Conservation (phyloP, 2,888 invertebrate genomes). For the Andrena haemorrhoa region DNA sequence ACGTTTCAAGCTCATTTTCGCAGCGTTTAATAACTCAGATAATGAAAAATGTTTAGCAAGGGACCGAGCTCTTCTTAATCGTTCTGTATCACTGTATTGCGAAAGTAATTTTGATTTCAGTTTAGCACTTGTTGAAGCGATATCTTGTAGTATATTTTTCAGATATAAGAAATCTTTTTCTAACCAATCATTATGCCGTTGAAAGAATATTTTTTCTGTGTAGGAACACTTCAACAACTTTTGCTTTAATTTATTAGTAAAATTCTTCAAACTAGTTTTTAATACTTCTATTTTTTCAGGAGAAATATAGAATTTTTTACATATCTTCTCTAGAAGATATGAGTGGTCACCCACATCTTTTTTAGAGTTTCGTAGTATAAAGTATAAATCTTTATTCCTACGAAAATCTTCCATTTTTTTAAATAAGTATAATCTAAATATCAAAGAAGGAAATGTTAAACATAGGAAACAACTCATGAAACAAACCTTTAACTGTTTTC, state of each 20-base stretch:
- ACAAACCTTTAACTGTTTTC: too few species aligned
- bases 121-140: neutral
- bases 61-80: neutral
- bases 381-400: too few species aligned
- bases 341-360: too few species aligned
- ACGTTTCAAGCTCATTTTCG: conserved; percentile 17
- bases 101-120: neutral
- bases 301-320: too few species aligned
- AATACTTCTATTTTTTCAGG: too few species aligned
- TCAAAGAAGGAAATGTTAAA: too few species aligned
- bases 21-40: neutral
- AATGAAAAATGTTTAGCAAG: conserved; percentile 3
- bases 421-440: too few species aligned
- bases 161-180: conserved; percentile 11
- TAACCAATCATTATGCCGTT: neutral
- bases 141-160: neutral
- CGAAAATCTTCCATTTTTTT: too few species aligned
- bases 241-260: neutral
- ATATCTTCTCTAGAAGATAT: too few species aligned
- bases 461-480: too few species aligned
- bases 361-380: too few species aligned
- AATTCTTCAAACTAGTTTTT: too few species aligned
- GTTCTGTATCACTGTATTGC: neutral
- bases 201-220: neutral
- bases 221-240: neutral